phyloP scores from a whole-genome alignment of 2,888 invertebrate genomes.

The Parelbella ahira region DNA sequence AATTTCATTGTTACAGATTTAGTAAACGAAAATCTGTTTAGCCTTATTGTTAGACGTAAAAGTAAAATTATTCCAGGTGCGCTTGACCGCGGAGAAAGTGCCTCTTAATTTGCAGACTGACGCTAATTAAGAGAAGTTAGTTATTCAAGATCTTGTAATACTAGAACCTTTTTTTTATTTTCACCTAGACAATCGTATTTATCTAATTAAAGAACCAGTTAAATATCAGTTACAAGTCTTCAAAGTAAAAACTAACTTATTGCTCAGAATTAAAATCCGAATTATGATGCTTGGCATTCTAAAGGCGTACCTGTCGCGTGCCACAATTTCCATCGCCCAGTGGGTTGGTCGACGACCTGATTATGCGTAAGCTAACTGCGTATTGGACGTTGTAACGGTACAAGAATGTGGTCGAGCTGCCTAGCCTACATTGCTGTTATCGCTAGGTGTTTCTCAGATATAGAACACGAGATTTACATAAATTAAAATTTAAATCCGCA shows the following conservation, averaged over 20 bases:
- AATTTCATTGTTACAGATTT: too few relatives aligned
- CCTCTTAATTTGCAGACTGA: slow-evolving; percentile 23
- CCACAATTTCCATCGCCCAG: slow-evolving; percentile 46
- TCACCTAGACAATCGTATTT: too few relatives aligned
- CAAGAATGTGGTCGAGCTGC: slow-evolving; percentile 45
- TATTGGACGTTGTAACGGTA: slow-evolving; percentile 62
- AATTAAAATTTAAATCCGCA: slow-evolving; percentile 3
- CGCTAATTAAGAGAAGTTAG: slow-evolving; percentile 29
- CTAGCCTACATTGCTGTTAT: slow-evolving; percentile 31
- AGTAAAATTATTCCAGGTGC: slow-evolving; percentile 12
- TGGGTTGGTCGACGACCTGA: slow-evolving; percentile 44
- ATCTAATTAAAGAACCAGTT: too few relatives aligned
- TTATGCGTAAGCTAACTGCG: slow-evolving; percentile 56
- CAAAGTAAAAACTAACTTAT: too few relatives aligned
- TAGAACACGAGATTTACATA: slow-evolving; percentile 7
- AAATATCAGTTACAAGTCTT: too few relatives aligned
- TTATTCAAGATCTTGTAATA: slow-evolving; percentile 34
- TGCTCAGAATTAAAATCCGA: too few relatives aligned
- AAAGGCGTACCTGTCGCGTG: slow-evolving; percentile 40
- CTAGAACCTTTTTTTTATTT: too few relatives aligned
- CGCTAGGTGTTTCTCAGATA: slow-evolving; percentile 25
- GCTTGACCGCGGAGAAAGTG: slow-evolving; percentile 29
- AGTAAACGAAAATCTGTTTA: too few relatives aligned
- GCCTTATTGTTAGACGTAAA: too few relatives aligned
- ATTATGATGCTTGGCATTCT: neutral